Percentiles rank a stretch among this genome's conserved stretches.
Conservation (phyloP, 2,888 invertebrate species). For the Torymus auratus region DNA sequence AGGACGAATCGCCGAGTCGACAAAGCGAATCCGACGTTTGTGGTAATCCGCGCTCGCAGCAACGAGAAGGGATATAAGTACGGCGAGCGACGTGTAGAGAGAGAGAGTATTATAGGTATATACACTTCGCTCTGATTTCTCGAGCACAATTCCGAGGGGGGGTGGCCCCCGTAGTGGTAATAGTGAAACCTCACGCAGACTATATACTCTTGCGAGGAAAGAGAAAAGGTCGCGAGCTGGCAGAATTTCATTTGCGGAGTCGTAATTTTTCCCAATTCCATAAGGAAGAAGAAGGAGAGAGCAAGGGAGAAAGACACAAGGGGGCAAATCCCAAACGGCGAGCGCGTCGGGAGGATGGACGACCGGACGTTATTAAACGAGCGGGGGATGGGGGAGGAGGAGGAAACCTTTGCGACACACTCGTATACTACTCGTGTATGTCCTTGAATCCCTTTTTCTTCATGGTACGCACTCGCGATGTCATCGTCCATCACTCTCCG, state of each 20-base stretch:
- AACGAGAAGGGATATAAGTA: no score
- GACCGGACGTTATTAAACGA: conserved; percentile 50
- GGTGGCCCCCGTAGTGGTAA: no score
- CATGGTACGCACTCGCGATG: no score
- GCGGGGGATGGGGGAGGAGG: background rate
- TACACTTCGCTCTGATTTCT: conserved; percentile 11
- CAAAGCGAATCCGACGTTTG: conserved; percentile 51
- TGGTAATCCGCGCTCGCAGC: background rate
- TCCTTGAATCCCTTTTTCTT: no score
- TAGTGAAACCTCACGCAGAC: no score
- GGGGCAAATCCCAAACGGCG: conserved; percentile 19
- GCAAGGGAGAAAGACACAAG: background rate
- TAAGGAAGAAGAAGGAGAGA: conserved; percentile 37
- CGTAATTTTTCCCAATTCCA: conserved; percentile 65
- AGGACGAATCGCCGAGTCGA: conserved; percentile 11
- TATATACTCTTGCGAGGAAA: background rate
- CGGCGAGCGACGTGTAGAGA: background rate
- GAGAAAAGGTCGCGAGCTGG: background rate
- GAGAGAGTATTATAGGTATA: background rate
- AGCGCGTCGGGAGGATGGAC: conserved; percentile 20
- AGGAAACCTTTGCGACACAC: no score
- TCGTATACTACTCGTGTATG: no score
- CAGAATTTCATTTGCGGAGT: conserved; percentile 64
- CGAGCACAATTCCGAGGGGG: conserved; percentile 1
- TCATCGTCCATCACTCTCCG: no score